These are phyloP conservation scores for Protobothrops flavoviridis DNA, from an alignment of 2,113 vertebrate species.

Conservation along the genomic window DNA sequence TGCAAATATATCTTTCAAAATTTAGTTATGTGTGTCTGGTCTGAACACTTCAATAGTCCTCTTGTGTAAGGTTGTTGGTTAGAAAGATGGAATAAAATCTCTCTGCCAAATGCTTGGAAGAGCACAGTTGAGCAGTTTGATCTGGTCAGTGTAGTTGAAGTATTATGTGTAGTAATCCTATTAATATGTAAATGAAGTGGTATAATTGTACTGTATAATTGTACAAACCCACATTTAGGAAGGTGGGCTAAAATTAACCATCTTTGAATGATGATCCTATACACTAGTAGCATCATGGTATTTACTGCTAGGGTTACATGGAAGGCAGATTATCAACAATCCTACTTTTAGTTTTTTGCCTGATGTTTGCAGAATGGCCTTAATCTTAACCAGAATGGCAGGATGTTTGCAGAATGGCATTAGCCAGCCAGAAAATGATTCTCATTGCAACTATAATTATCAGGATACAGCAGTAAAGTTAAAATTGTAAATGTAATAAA, in stretches of 20 bases:
- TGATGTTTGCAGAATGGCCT: background rate
- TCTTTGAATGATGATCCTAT: background rate
- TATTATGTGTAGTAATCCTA: background rate
- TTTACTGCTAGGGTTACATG: background rate
- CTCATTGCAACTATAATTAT: background rate
- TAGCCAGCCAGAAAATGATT: too few relatives aligned
- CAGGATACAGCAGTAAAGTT: background rate
- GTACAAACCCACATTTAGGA: background rate
- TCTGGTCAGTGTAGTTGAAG: background rate
- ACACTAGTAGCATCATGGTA: background rate
- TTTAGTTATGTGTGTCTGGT: background rate
- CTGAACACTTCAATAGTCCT: background rate
- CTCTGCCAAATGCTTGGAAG: background rate
- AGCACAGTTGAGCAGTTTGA: background rate
- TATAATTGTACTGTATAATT: background rate
- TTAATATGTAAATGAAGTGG: background rate
- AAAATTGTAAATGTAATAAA: background rate
- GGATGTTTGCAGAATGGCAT: too few relatives aligned
- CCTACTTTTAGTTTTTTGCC: background rate
- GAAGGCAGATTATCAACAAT: background rate
- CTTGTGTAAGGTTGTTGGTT: background rate
- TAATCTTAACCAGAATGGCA: background rate
- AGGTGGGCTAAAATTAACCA: background rate
- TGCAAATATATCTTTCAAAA: background rate
- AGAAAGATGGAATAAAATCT: background rate